phyloP scores from a whole-genome alignment of 2,888 invertebrate genomes.

The Anthoptus insignis region DNA sequence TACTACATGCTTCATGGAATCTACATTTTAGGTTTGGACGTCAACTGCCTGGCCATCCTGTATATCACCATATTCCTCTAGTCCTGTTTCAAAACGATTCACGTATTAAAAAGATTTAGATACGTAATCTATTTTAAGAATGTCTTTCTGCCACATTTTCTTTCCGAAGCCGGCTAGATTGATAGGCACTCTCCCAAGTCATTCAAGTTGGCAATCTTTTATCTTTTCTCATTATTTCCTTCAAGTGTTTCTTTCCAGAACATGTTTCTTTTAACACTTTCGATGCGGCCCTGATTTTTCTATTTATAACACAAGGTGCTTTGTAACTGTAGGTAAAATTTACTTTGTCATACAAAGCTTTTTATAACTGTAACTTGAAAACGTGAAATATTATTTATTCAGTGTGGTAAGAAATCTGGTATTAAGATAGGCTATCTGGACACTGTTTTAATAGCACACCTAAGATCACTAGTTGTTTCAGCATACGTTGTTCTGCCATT shows the following conservation, averaged over 20 bases:
- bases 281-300: too few species aligned
- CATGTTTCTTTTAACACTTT: constrained; percentile 16
- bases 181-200: constrained; percentile 16
- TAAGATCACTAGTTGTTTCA: too few species aligned
- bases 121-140: constrained; percentile 23
- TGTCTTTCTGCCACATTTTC: constrained; percentile 20
- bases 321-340: too few species aligned
- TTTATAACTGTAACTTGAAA: too few species aligned
- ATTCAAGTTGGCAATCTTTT: constrained; percentile 12
- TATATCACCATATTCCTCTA: not conserved
- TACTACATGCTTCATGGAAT: too few species aligned
- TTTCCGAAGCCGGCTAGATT: constrained; percentile 20
- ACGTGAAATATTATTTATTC: too few species aligned
- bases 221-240: constrained; percentile 9
- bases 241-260: constrained; percentile 1
- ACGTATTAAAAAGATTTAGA: constrained; percentile 14
- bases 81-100: not conserved
- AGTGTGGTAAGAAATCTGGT: not conserved
- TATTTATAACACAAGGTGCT: too few species aligned
- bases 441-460: too few species aligned
- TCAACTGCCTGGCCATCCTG: constrained; percentile 20
- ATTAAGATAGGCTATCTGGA: too few species aligned
- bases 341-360: too few species aligned
- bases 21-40: too few species aligned
- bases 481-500: too few species aligned